Evolutionary conservation across 2,113 vertebrate species (phyloP).

Genomic region (Grammomys surdaster): DNA sequence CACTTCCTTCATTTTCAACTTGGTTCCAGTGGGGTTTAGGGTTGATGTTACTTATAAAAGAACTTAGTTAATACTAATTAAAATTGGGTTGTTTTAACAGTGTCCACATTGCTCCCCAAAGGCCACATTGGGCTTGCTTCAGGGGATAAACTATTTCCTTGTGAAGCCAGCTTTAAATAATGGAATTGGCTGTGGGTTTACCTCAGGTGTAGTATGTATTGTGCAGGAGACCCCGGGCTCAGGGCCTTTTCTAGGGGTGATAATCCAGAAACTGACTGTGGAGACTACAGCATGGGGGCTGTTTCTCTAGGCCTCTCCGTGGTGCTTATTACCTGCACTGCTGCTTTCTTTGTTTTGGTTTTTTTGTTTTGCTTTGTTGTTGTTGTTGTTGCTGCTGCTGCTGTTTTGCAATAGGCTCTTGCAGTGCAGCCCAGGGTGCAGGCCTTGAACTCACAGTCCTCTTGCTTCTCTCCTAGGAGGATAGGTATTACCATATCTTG

Average conservation of each 20-base stretch:
- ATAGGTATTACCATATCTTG: neutral
- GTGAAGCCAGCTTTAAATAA: constrained; percentile 22
- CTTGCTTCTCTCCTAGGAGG: too few relatives aligned
- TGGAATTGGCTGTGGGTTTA: neutral
- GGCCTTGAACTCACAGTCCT: neutral
- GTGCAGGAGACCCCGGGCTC: neutral
- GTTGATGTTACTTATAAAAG: constrained; percentile 26
- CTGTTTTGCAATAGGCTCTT: neutral
- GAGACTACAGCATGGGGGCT: neutral
- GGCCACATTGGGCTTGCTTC: neutral
- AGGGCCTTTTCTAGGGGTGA: neutral
- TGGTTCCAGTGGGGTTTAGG: neutral
- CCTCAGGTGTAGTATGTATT: neutral
- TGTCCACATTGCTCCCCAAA: constrained; percentile 28
- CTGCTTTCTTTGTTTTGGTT: neutral
- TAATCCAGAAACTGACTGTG: neutral
- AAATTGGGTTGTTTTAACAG: constrained; percentile 32
- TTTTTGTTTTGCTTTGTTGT: neutral
- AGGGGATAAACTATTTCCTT: constrained; percentile 1
- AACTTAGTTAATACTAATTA: neutral
- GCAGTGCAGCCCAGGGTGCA: neutral
- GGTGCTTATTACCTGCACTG: neutral
- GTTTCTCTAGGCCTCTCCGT: neutral
- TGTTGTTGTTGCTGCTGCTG: neutral
- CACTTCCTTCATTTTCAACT: neutral